Percentiles rank a stretch among this genome's conserved stretches.
Evolutionary conservation across 2,113 vertebrate genomes (phyloP).

Genomic region (Lanius collurio): DNA sequence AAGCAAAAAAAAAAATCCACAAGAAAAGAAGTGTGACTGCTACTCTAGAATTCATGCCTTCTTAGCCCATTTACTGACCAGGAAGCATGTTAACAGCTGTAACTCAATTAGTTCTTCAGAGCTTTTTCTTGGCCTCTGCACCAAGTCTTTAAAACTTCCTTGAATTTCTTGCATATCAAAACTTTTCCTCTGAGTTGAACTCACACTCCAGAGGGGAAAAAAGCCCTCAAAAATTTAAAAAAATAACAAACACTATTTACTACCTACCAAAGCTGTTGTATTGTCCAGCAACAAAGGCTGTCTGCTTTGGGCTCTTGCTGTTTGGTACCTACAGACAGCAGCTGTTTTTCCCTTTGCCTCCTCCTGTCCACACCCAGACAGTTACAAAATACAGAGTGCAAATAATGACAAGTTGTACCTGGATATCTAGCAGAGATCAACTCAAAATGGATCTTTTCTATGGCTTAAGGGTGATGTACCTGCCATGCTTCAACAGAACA

Average conservation of each 20-base stretch:
- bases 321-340: constrained; percentile 30
- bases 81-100: background rate
- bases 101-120: background rate
- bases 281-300: constrained; percentile 26
- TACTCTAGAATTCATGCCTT: background rate
- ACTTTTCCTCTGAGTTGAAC: background rate
- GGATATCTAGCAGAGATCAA: background rate
- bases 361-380: background rate
- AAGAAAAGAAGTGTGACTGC: background rate
- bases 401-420: background rate
- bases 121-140: background rate
- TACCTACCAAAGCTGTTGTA: background rate
- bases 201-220: background rate
- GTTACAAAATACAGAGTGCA: background rate
- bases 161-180: background rate
- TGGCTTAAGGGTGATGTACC: background rate
- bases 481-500: background rate
- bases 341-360: background rate
- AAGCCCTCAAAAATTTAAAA: background rate
- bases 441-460: background rate
- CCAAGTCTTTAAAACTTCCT: background rate
- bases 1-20: background rate
- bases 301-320: constrained; percentile 48
- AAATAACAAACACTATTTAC: background rate
- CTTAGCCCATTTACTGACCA: background rate